These are phyloP conservation scores for Emydoidea blandingii DNA, from an alignment of 2,797 vertebrate genomes.

Conservation along the genomic window DNA sequence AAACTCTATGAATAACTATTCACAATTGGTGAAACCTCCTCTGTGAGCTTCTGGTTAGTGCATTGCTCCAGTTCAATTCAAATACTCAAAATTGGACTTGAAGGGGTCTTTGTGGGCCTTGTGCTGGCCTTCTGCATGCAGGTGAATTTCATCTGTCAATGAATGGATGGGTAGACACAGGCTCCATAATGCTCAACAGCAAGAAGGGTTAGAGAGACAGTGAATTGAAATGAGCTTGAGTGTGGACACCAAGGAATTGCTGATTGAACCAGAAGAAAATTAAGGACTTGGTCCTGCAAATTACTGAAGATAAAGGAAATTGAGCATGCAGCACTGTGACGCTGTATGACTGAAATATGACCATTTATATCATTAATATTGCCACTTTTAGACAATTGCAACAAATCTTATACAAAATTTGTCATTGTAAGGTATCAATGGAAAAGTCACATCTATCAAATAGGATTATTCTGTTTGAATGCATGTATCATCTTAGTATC, in stretches of 20 bases:
- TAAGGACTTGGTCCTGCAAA: background rate
- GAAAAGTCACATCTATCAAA: too few relatives aligned
- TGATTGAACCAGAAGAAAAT: background rate
- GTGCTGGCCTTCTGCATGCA: background rate
- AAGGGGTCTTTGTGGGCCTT: background rate
- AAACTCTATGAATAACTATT: background rate
- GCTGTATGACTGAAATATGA: too few relatives aligned
- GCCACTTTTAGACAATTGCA: too few relatives aligned
- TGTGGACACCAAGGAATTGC: background rate
- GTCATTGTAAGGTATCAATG: too few relatives aligned
- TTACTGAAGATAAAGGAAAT: background rate
- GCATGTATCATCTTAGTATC: too few relatives aligned
- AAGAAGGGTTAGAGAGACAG: background rate
- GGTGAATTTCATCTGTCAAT: background rate
- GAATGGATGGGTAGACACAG: background rate
- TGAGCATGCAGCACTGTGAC: background rate
- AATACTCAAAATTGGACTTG: background rate
- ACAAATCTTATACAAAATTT: too few relatives aligned
- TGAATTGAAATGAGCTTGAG: background rate
- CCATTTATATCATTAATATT: too few relatives aligned
- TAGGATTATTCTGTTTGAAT: too few relatives aligned
- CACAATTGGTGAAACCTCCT: background rate
- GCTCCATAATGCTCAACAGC: background rate
- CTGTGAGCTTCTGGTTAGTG: background rate
- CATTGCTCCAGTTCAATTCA: background rate